These are phyloP conservation scores for Calameuta pallipes DNA, from an alignment of 2,888 invertebrate species.

Conservation along the genomic window DNA sequence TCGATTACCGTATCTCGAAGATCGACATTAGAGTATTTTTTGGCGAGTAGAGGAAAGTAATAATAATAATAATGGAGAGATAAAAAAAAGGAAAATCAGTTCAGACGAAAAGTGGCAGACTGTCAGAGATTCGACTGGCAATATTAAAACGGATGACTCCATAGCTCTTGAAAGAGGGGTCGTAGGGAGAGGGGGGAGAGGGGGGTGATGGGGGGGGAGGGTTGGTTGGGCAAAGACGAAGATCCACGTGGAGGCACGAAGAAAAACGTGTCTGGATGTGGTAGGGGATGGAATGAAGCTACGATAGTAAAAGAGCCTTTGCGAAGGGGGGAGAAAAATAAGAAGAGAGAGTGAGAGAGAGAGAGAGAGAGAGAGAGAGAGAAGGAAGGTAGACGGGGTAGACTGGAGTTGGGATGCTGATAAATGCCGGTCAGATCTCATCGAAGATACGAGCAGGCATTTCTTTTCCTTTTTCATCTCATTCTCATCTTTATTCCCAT, in stretches of 20 bases:
- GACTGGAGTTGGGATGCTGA: slow-evolving; percentile 26
- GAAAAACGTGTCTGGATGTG: slow-evolving; percentile 13
- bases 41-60: too few relatives aligned
- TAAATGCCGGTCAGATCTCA: slow-evolving; percentile 36
- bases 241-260: slow-evolving; percentile 9
- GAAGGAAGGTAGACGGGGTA: neutral
- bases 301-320: neutral
- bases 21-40: too few relatives aligned
- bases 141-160: neutral
- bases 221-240: neutral
- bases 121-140: neutral
- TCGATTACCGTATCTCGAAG: too few relatives aligned
- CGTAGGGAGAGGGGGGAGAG: neutral
- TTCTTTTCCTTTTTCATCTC: slow-evolving; percentile 15
- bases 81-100: too few relatives aligned
- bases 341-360: neutral
- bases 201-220: too few relatives aligned
- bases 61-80: too few relatives aligned
- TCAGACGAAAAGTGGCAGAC: too few relatives aligned
- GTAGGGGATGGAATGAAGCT: slow-evolving; percentile 1
- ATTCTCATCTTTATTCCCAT: slow-evolving; percentile 12
- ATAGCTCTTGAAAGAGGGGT: slow-evolving; percentile 5
- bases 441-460: slow-evolving; percentile 27
- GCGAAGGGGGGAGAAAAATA: neutral
- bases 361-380: neutral